Evolutionary conservation across 2,797 vertebrate genomes (phyloP).

Genomic region (Apodemus agrarius): DNA sequence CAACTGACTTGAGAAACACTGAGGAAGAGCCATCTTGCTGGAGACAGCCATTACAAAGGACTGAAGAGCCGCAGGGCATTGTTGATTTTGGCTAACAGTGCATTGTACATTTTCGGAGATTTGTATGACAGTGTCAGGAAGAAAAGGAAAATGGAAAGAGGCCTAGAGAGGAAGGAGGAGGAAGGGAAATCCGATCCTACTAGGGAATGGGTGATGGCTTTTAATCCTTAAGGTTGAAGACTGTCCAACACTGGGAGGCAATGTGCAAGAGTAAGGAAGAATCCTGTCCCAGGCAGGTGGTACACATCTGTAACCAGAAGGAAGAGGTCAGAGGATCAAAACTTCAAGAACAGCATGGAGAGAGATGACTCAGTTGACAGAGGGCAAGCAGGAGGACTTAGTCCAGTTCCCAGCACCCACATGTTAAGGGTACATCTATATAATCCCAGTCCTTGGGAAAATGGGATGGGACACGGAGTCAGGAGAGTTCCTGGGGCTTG

Average conservation of each 20-base stretch:
- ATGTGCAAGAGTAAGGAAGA: not conserved
- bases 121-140: not conserved
- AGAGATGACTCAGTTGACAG: not conserved
- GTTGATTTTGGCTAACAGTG: not conserved
- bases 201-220: not conserved
- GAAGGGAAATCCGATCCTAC: not conserved
- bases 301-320: not conserved
- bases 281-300: not conserved
- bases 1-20: accelerated
- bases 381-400: not conserved
- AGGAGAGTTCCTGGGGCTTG: not conserved
- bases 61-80: not conserved
- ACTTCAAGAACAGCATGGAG: not conserved
- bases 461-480: not conserved
- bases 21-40: not conserved
- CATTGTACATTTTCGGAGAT: not conserved
- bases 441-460: not conserved
- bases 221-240: not conserved
- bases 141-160: not conserved
- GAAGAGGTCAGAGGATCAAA: not conserved
- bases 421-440: not conserved
- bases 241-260: not conserved
- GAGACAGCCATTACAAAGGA: not conserved
- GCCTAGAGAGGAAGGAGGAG: not conserved
- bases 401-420: not conserved